Percentiles rank a stretch among this genome's conserved stretches.
Evolutionary conservation across 2,888 invertebrate genomes (phyloP).

Genomic region (Trichogramma evanescens): DNA sequence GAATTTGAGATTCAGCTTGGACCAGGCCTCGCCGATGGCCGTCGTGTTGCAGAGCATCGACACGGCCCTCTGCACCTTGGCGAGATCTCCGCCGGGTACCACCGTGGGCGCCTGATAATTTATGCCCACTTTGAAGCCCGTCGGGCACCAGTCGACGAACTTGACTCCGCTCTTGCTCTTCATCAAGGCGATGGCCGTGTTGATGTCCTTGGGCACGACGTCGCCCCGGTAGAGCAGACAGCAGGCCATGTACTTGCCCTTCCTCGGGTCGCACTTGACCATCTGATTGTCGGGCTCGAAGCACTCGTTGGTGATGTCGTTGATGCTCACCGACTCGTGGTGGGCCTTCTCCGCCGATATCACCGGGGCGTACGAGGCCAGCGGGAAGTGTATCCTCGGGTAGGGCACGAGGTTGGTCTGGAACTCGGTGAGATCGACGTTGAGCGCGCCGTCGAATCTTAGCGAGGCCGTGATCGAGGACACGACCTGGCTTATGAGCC

Average conservation of each 20-base stretch:
- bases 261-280: conserved; percentile 80
- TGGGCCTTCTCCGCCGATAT: conserved; percentile 66
- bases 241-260: conserved; percentile 85
- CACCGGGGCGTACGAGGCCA: conserved; percentile 66
- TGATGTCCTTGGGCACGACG: conserved; percentile 83
- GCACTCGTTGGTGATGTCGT: conserved; percentile 78
- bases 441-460: conserved; percentile 61
- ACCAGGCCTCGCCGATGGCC: conserved; percentile 41
- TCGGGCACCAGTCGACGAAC: conserved; percentile 94
- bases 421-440: conserved; percentile 85
- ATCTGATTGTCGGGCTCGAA: conserved; percentile 87
- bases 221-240: conserved; percentile 83
- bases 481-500: conserved; percentile 67
- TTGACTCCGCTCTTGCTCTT: conserved; percentile 70
- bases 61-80: conserved; percentile 41
- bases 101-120: conserved; percentile 47
- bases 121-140: conserved; percentile 74
- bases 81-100: conserved; percentile 41
- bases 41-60: conserved; percentile 43
- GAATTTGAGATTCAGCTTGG: conserved; percentile 87
- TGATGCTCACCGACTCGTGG: conserved; percentile 70
- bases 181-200: conserved; percentile 72
- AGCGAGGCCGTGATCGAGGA: conserved; percentile 56
- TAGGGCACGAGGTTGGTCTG: conserved; percentile 74
- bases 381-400: conserved; percentile 59